Evolutionary conservation across 1,140 invertebrate species (phyloP).

Genomic region (Scaptomyza hsui): DNA sequence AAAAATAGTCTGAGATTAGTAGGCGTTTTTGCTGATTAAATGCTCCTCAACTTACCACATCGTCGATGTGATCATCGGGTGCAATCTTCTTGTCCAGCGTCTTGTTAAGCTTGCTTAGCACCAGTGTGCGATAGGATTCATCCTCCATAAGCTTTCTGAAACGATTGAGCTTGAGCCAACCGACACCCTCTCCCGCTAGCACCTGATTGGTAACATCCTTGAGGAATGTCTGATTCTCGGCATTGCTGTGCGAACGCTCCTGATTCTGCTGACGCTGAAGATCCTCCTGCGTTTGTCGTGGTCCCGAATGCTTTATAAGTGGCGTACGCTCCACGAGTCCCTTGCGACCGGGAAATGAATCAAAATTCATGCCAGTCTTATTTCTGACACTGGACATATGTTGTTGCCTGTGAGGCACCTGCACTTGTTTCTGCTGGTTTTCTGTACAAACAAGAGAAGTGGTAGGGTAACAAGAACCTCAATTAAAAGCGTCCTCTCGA

Average conservation of each 20-base stretch:
- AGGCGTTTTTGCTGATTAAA: neutral
- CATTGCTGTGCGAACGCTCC: constrained; percentile 89
- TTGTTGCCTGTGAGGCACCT: constrained; percentile 75
- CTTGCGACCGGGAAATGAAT: constrained; percentile 92
- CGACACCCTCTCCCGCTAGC: constrained; percentile 97
- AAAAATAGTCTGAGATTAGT: too few species aligned
- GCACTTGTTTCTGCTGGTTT: constrained; percentile 66
- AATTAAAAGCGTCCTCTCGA: neutral
- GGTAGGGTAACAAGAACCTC: fast-evolving
- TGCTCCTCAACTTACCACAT: constrained; percentile 92
- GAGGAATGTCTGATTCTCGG: constrained; percentile 94
- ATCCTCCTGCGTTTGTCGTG: constrained; percentile 87
- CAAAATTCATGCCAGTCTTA: constrained; percentile 88
- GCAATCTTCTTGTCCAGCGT: constrained; percentile 96
- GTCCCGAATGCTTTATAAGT: constrained; percentile 93
- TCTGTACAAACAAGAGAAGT: constrained; percentile 35
- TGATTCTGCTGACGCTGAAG: constrained; percentile 87
- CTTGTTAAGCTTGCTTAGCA: constrained; percentile 97
- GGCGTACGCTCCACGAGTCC: constrained; percentile 95
- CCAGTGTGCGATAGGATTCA: constrained; percentile 98
- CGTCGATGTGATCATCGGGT: constrained; percentile 98
- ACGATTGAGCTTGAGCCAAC: constrained; percentile 97
- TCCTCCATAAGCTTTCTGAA: constrained; percentile 99
- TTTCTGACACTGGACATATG: constrained; percentile 81
- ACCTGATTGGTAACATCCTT: constrained; percentile 96